Evolutionary conservation across 23 tunicate genomes (phyloP), one percentile per base, ranked within the genome.

Genomic region (Botrylloides violaceus): DNA sequence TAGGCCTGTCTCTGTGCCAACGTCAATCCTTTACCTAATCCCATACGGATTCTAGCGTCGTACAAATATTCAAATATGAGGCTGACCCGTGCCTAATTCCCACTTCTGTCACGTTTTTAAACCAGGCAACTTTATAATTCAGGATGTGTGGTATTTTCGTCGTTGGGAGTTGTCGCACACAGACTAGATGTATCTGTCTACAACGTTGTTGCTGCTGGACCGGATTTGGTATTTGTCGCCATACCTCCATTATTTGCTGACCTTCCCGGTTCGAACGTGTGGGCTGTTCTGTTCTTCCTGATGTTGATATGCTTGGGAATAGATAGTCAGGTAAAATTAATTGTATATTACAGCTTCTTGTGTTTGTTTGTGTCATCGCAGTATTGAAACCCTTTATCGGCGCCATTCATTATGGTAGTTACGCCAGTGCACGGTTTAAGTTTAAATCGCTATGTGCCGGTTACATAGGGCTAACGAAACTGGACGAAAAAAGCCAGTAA

Each of bases 61-160:
- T n/a, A n/a, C n/a, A n/a, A n/a, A n/a, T n/a, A n/a, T n/a, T n/a
- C n/a, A n/a, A n/a, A n/a, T n/a, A n/a, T n/a, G n/a, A n/a, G n/a
- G n/a, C n/a, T n/a, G n/a, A n/a, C n/a, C n/a, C n/a, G n/a, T n/a
- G n/a, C n/a, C n/a, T n/a, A n/a, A n/a, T n/a, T n/a, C n/a, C n/a
- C n/a, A n/a, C n/a, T n/a, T n/a, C n/a, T n/a, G n/a, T n/a, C n/a
- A n/a, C n/a, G n/a, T n/a, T n/a, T n/a, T n/a, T n/a, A n/a, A n/a
- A n/a, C n/a, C n/a, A n/a, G n/a, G n/a, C n/a, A n/a, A n/a, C n/a
- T n/a, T n/a, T n/a, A n/a, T n/a, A n/a, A n/a, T n/a, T n/a, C 65
- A 77, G 96, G 96, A 20, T 82, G 79, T 63, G 86, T 92, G 19
- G 77, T 92, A 7, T 92, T 92, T 72, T 80, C 98, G 20, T 92